Conservation (phyloP, 2,113 vertebrate species). For the Laticauda colubrina region DNA sequence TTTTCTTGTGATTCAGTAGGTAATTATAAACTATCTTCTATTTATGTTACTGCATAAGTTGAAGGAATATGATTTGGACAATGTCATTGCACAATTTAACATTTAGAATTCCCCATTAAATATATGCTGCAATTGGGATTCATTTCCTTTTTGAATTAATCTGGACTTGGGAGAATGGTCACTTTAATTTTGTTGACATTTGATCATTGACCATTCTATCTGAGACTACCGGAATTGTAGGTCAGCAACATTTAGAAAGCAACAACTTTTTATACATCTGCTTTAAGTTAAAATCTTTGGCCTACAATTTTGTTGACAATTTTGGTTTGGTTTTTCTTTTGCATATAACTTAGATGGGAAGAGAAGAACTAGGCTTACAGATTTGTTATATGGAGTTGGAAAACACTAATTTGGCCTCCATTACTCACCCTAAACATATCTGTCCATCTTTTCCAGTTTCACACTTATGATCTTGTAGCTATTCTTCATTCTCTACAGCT, state of each 20-base stretch:
- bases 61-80: slow-evolving; percentile 19
- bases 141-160: not conserved
- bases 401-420: not conserved
- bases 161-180: not conserved
- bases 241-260: not conserved
- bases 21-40: slow-evolving; percentile 14
- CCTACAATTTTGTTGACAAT: not conserved
- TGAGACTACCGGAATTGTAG: not conserved
- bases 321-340: not conserved
- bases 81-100: not conserved
- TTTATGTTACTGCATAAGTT: slow-evolving; percentile 24
- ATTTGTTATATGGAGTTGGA: not conserved
- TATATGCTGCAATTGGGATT: not conserved
- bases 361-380: not conserved
- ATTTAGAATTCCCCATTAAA: not conserved
- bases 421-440: not conserved
- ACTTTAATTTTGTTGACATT: not conserved
- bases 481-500: not conserved
- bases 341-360: not conserved
- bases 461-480: not conserved
- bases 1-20: not conserved
- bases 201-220: not conserved
- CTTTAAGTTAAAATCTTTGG: not conserved
- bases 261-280: not conserved
- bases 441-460: not conserved